Evolutionary conservation across 2,888 invertebrate genomes (phyloP), one percentile per base, ranked within the genome.

Genomic region (Saturnia pavonia): DNA sequence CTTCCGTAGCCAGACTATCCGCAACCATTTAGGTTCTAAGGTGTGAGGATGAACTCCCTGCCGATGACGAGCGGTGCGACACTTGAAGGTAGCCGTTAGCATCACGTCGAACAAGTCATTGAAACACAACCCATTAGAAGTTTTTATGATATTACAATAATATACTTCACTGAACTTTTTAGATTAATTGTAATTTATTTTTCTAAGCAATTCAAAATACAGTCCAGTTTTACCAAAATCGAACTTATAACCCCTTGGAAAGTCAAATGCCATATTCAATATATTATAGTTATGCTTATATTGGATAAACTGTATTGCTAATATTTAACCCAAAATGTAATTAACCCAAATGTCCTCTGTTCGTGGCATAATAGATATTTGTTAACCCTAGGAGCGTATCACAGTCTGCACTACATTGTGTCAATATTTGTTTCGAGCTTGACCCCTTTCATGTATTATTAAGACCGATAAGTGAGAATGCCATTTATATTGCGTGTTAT

Each of bases 381-480:
- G 57, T 57, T 25, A 57, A 57, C 57, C 57, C 25, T 57, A 57
- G 57, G 25, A 9, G 63, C 48, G 43, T 63, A 69, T 51, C 63
- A 65, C 34, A 34, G 48, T 65, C 63, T 69, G 65, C 69, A 71
- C 68, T 68, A 70, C 68, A 65, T 48, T 68, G 40, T 42, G 25
- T 45, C 54, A 63, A 68, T 71, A 60, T 71, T 68, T 34, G 51
- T 71, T 72, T 69, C 81, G 82, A 76, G 84, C 85, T 86, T 86
- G 87, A 85, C 87, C 87, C 69, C 79, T 76, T 79, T 81, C 76
- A 73, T 77, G 77, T 79, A 78, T 79, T 81, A 57, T 57, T 85
- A 87, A 86, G 84, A 80, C 76, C 71, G 74, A 82, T 77, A 85
- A 85, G 78, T 82, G 78, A 74, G 77, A 73, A 57, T 57, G 57